Conservation (phyloP, 2,113 vertebrate genomes). For the Hipposideros armiger region DNA sequence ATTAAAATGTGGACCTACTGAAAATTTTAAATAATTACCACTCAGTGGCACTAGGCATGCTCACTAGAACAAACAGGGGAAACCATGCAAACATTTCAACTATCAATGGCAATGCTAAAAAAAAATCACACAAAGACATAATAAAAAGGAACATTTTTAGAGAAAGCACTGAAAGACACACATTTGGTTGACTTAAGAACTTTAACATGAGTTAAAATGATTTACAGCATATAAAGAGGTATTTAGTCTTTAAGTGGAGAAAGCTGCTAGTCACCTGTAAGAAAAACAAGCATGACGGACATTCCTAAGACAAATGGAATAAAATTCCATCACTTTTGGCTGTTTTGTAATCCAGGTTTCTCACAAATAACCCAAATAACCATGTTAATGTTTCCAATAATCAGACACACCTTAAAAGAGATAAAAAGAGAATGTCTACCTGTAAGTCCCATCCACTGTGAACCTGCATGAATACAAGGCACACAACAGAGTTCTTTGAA, state of each 20-base stretch:
- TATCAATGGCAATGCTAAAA: slow-evolving; percentile 45
- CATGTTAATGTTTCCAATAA: background rate
- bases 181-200: slow-evolving; percentile 42
- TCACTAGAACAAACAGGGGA: slow-evolving; percentile 22
- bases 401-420: slow-evolving; percentile 7
- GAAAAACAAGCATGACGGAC: slow-evolving; percentile 59
- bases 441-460: slow-evolving; percentile 2
- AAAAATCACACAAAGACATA: slow-evolving; percentile 50
- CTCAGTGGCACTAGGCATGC: slow-evolving; percentile 60
- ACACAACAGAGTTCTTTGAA: background rate
- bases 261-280: slow-evolving; percentile 49
- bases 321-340: slow-evolving; percentile 37
- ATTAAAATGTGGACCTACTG: slow-evolving; percentile 35
- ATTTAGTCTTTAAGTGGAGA: slow-evolving; percentile 64
- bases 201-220: slow-evolving; percentile 50
- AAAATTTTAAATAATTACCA: slow-evolving; percentile 28
- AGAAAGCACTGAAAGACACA: slow-evolving; percentile 60
- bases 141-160: slow-evolving; percentile 16
- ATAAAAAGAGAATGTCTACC: background rate
- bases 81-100: slow-evolving; percentile 63
- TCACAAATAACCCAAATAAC: slow-evolving; percentile 37
- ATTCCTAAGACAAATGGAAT: slow-evolving; percentile 47
- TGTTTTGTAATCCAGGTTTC: slow-evolving; percentile 44
- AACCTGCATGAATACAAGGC: slow-evolving; percentile 15
- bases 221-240: slow-evolving; percentile 62